Evolutionary conservation across 2,113 vertebrate species (phyloP), one percentile per base, ranked within the genome.

Genomic region (Heteronetta atricapilla): DNA sequence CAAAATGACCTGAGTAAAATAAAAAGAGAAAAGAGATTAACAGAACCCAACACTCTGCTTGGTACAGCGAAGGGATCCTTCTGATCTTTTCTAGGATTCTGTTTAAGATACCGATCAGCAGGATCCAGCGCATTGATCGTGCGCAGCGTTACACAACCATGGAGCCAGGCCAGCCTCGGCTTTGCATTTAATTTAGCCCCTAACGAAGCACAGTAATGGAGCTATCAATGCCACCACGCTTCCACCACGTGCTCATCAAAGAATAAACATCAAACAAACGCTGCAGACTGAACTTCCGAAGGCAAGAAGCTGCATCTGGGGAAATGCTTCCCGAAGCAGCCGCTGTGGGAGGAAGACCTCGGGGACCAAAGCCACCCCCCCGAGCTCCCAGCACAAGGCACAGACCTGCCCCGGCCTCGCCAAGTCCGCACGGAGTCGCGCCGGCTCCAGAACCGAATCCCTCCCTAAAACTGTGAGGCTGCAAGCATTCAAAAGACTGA

Each of bases 21-120:
- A 86, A 88, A 96, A 93, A 77, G 18, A 92, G 82, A 50, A 72
- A n/a, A 79, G 46, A 77, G 64, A 93, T 83, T 86, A 92, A 75
- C 12, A 69, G 59, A 48, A 42, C 40, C 40, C 13, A 46, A 8
- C 44, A 46, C 60, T 1, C 7, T 15, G 50, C 86, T 19, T 4
- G 5, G 18, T 21, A 42, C 1, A 86, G 63, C 2, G 44, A 84
- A 90, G 50, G 48, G 89, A 82, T 79, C 25, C 63, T 52, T 73
- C 86, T n/a, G 50, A 63, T 90, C 77, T 64, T 53, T 42, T 42
- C n/a, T 10, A 69, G 86, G 59, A n/a, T 78, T 78, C 81, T 84
- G 44, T 83, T 87, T 44, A 74, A 69, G 75, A 21, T 12, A 58
- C 31, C 2, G 31, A n/a, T 33, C 33, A 20, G 56, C 9, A 33